Evolutionary conservation across 2,797 vertebrate genomes (phyloP), one percentile per base, ranked within the genome.

Genomic region (Trachurus trachurus): DNA sequence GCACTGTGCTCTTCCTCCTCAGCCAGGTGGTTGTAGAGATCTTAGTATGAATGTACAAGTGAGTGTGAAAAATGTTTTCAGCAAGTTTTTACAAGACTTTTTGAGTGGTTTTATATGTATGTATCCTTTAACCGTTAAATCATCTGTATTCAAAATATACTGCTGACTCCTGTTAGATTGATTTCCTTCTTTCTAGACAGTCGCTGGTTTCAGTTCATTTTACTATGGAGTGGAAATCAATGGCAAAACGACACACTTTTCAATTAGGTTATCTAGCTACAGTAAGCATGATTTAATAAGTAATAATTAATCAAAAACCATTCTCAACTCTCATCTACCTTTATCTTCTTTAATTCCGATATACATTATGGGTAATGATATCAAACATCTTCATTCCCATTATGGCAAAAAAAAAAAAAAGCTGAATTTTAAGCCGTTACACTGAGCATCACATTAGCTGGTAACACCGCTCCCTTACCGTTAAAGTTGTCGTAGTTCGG

Each of bases 11-110:
- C 97, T 52, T 96, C 94, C 81, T 97, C 96, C 78, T 92, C 90
- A 67, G 94, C 95, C 93, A 99, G 93, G 87, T 93, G 92, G 60
- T 87, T 92, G 92, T 95, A 98, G 56, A 99, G 90, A 66, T 98
- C 98, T 99, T 82, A 42, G 29, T 17, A 8, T 70, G 34, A 73
- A 40, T 65, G 45, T 29, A 57, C 42, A 40, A 53, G 5, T 49
- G 26, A 47, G 26, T 21, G 39, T 21, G 7, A 68, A 15, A 76
- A 62, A 45, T 42, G 11, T 42, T 42, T 42, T 42, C 10, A 37
- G 34, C 34, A 42, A 12, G 10, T 47, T 42, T 53, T 34, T 16
- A 50, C 68, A 47, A 0, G 6, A 29, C 10, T 26, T 2, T 5
- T 19, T 10, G 0, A 2, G 7, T 63, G 22, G 47, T 29, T 62